Conservation (phyloP, 2,113 vertebrate species). For the Halichoeres trimaculatus region DNA sequence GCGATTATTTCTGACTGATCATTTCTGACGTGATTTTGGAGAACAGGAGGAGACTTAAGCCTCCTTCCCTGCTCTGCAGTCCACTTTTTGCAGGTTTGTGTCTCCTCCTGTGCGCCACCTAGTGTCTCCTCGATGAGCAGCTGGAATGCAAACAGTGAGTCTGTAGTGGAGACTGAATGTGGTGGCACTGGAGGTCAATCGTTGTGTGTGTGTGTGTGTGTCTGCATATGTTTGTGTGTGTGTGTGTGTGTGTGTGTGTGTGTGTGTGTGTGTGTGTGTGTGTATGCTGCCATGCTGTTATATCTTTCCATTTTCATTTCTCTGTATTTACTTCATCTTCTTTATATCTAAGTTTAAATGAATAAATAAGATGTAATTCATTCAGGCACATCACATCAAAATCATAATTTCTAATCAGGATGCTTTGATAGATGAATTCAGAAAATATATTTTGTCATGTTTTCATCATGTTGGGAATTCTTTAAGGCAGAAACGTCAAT, state of each 20-base stretch:
- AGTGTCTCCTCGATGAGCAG: not conserved
- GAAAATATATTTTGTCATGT: no score
- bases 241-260: not conserved
- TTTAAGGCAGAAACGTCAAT: no score
- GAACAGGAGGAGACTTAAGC: no score
- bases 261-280: no score
- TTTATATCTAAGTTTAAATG: no score
- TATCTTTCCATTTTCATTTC: not conserved
- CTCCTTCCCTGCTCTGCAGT: not conserved
- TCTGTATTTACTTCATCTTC: not conserved
- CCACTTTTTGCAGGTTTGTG: not conserved
- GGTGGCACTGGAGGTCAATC: not conserved
- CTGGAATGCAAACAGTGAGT: not conserved
- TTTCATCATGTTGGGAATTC: no score
- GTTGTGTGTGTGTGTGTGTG: not conserved
- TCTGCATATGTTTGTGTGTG: not conserved
- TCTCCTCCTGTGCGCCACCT: not conserved
- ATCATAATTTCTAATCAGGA: no score
- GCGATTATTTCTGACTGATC: no score
- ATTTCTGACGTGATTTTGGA: no score
- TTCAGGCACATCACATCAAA: no score
- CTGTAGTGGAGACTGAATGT: not conserved
- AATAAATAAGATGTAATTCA: not conserved
- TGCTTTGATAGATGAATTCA: no score
- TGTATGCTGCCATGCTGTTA: no score